These are phyloP conservation scores for Crocidura indochinensis DNA, from an alignment of 2,797 vertebrate species.

Conservation along the genomic window DNA sequence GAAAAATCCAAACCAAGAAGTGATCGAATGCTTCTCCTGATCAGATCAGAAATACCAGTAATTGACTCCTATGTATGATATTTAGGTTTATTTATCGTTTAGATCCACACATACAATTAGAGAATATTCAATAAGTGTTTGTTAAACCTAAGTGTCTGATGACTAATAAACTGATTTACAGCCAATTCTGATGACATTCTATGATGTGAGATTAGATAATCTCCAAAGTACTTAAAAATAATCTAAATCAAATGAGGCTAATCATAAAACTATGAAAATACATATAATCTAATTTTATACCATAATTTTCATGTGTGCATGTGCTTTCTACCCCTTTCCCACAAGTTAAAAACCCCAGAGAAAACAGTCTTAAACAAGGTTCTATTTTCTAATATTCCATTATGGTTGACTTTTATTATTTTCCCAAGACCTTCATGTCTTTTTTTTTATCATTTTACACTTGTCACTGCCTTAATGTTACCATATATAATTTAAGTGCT, in stretches of 20 bases:
- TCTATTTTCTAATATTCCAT: neutral
- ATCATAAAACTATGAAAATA: neutral
- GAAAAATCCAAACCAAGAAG: neutral
- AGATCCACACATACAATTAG: neutral
- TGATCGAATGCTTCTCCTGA: neutral
- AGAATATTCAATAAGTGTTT: neutral
- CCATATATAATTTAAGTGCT: constrained; percentile 63
- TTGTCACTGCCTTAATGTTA: constrained; percentile 83
- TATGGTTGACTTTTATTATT: neutral
- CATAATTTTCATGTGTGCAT: neutral
- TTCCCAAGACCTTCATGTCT: neutral
- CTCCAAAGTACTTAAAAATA: constrained; percentile 19
- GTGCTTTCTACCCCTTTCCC: neutral
- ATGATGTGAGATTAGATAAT: constrained; percentile 1
- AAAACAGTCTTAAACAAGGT: neutral
- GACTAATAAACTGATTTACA: constrained; percentile 29
- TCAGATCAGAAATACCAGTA: constrained; percentile 19
- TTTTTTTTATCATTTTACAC: constrained; percentile 76
- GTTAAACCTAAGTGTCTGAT: neutral
- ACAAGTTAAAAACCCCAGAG: neutral
- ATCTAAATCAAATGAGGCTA: constrained; percentile 12
- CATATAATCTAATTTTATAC: neutral
- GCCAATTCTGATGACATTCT: neutral
- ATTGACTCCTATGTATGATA: neutral
- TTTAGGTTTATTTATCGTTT: neutral